phyloP scores from a whole-genome alignment of 2,888 invertebrate species.

The Drosophila kuntzei region DNA sequence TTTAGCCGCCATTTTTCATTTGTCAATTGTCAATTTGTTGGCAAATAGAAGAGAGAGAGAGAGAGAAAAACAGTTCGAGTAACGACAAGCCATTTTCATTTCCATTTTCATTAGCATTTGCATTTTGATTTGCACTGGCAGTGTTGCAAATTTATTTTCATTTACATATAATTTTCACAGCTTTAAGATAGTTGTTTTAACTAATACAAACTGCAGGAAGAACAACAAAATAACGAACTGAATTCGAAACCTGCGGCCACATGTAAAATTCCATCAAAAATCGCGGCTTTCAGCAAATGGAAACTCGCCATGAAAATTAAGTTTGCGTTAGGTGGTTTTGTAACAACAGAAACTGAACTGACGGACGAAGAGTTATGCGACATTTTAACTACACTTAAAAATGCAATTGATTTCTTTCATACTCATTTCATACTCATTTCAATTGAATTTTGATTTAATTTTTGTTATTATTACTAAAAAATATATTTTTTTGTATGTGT shows the following conservation, averaged over 20 bases:
- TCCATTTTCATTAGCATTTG: constrained; percentile 20
- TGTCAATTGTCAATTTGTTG: constrained; percentile 61
- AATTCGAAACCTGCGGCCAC: constrained; percentile 49
- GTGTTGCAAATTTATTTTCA: constrained; percentile 33
- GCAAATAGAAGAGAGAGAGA: constrained; percentile 56
- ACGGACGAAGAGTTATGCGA: background rate
- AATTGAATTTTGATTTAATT: background rate
- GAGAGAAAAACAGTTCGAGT: background rate
- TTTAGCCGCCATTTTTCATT: constrained; percentile 77
- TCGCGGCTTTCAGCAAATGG: constrained; percentile 68
- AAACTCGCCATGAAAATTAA: constrained; percentile 73
- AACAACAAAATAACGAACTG: constrained; percentile 24
- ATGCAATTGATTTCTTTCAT: background rate
- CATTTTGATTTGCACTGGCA: too few relatives aligned
- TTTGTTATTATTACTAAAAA: too few relatives aligned
- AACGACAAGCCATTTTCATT: constrained; percentile 22
- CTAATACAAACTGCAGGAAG: constrained; percentile 1
- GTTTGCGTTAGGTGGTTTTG: constrained; percentile 61
- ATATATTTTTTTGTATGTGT: background rate
- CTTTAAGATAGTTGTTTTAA: constrained; percentile 54
- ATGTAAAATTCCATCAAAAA: constrained; percentile 81
- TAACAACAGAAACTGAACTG: constrained; percentile 24
- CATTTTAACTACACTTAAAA: constrained; percentile 39
- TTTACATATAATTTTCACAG: constrained; percentile 24
- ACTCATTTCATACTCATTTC: background rate